Base-by-base conservation (phyloP, 2,113 vertebrate genomes). In the Cyphomyrus plagiostoma region DNA sequence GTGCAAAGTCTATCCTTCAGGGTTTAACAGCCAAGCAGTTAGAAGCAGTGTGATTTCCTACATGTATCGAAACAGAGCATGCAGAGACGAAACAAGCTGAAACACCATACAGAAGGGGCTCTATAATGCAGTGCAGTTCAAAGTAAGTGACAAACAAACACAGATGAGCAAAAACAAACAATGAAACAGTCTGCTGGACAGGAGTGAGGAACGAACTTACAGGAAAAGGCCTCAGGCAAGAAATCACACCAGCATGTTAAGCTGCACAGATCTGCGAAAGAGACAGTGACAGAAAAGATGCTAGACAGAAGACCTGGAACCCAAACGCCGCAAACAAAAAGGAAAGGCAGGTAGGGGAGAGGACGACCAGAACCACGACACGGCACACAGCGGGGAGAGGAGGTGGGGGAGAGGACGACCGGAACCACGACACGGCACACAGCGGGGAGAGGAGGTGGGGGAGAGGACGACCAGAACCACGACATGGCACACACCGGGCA, bases 301-400 rank as follows among this genome's bases (percentile, higher is more conserved):
- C 86, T 8, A 89, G 30, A 88, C 85, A 90, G 89, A 89, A 90
- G 92, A 19, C 53, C 89, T 80, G 91, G 89, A 89, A 90, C 83
- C 48, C 83, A 48, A n/a, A 84, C 11, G 13, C 66, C 3, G 3
- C n/a, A 30, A 19, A 19, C 15, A 26, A 56, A 56, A 80, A 35
- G 35, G 74, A 42, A 17, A 42, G 74, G 39, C n/a, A 82, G 56
- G 30, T 19, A 0, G 48, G 42, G 48, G 45, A 52, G 84, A 50
- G 84, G 48, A 30, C 9, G n/a, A 21, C 87, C 88, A 91, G 89
- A 89, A 91, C 23, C 45, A 19, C 10, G 3, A 85, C 30, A 39
- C 13, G 3, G 13, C 3, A 0, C 23, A 48, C 82, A 84, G 2
- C 35, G 3, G 21, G 48, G 13, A 52, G 84, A 30, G 21, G n/a